Base-by-base conservation (phyloP, 2,888 invertebrate genomes). In the Philereme transversata region DNA sequence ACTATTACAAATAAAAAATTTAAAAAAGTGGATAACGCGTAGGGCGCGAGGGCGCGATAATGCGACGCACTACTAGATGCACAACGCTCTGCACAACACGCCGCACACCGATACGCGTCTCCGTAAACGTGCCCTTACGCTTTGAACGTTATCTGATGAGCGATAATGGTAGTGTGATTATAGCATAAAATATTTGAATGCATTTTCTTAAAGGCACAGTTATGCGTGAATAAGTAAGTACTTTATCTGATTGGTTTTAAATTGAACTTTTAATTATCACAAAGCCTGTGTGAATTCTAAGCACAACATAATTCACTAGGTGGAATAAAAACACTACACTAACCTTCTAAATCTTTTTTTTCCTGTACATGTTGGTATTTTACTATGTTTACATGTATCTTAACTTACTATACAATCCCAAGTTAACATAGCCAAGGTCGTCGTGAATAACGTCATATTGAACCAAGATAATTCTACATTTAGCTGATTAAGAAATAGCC, bases 361-460 rank as follows among this genome's bases (percentile, higher is more conserved):
- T 44, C 36, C 57, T 62, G 57, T 57, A 61, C 61, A 57, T 50
- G 35, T 35, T 48, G 48, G 48, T 52, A 22, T 22, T 44, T 52
- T 53, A 36, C 4, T 51, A 36, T 51, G 33, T 51, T 52, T 54
- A 60, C 22, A 45, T 51, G 53, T 55, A 67, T 46, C 40, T 63
- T 67, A 64, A 56, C 51, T 64, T 69, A 75, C 73, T 81, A 77
- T 82, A 81, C 81, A 83, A 71, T 81, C 76, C 77, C 79, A 63
- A 73, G 51, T 57, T 64, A 53, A 74, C 80, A 71, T 65, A 77
- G 83, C 84, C 83, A 59, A 71, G 72, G 79, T 84, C 81, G 76
- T 76, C 80, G 79, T 81, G 11, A 11, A 34, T 36, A 49, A 47
- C 35, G 43, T 11, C 11, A 22, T 47, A 7, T 57, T 33, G 46